These are phyloP conservation scores for Dolichallabes microphthalmus DNA, from an alignment of 2,113 vertebrate species.

Conservation along the genomic window DNA sequence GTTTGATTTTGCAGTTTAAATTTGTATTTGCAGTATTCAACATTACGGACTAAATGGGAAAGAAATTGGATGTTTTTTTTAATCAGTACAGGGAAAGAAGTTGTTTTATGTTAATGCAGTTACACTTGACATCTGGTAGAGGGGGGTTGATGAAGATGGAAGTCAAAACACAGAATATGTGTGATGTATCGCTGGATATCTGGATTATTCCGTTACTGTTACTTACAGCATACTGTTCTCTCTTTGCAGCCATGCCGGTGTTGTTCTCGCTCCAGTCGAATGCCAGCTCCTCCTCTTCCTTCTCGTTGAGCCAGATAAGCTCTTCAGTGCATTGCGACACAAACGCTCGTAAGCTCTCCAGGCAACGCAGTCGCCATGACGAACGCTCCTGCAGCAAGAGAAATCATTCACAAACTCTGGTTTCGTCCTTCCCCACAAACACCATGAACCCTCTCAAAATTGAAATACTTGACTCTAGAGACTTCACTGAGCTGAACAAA, in stretches of 20 bases:
- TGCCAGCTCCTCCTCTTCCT: conserved; percentile 95
- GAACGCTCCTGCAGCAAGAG: conserved; percentile 85
- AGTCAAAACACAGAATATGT: not conserved
- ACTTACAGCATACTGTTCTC: conserved; percentile 85
- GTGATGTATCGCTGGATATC: not conserved
- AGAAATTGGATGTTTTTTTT: not conserved
- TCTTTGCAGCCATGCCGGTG: conserved; percentile 84
- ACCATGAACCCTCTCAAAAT: not conserved
- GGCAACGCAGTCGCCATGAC: conserved; percentile 86
- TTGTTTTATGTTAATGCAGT: not conserved
- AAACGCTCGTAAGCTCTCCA: conserved; percentile 88
- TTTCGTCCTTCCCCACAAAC: not conserved
- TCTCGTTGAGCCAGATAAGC: conserved; percentile 97
- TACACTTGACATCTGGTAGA: not conserved
- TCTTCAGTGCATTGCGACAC: conserved; percentile 89
- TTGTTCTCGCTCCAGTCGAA: conserved; percentile 96
- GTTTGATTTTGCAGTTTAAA: not conserved
- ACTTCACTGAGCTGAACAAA: not conserved
- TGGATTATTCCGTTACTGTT: not conserved
- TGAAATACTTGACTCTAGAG: not conserved
- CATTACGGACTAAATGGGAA: not conserved
- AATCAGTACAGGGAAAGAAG: not conserved
- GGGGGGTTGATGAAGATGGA: not conserved
- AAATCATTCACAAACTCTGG: conserved; percentile 19
- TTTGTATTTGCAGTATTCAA: not conserved